Percentiles rank a stretch among this genome's conserved stretches.
phyloP scores from a whole-genome alignment of 2,797 vertebrate species.

The Galago senegalensis region DNA sequence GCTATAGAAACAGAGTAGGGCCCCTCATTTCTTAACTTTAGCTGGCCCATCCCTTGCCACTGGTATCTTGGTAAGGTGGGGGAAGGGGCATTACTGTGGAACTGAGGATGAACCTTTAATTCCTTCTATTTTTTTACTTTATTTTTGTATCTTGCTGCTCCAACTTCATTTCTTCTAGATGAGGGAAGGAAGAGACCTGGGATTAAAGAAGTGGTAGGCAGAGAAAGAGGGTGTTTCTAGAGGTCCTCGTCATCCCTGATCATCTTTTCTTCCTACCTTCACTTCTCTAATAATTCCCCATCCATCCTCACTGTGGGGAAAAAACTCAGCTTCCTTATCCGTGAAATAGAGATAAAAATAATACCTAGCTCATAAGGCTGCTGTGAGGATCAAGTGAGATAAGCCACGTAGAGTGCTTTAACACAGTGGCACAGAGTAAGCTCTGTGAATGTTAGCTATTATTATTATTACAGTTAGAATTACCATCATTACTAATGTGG shows the following conservation, averaged over 20 bases:
- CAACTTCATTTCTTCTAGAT: background rate
- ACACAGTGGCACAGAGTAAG: background rate
- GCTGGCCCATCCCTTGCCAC: background rate
- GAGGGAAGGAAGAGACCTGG: background rate
- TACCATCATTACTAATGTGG: background rate
- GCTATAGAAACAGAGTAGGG: background rate
- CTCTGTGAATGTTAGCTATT: background rate
- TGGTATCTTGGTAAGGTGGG: background rate
- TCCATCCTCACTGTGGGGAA: background rate
- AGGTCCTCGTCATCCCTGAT: background rate
- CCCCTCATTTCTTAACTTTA: background rate
- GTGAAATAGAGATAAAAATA: slow-evolving; percentile 26
- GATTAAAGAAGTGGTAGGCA: background rate
- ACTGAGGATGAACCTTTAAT: background rate
- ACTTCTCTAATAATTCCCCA: background rate
- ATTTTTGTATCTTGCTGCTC: slow-evolving; percentile 23
- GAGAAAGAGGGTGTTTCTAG: background rate
- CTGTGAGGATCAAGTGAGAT: background rate
- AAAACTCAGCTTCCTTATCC: slow-evolving; percentile 12
- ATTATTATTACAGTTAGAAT: background rate
- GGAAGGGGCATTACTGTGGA: background rate
- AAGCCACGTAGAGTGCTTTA: background rate
- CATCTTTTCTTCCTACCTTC: background rate
- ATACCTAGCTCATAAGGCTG: background rate
- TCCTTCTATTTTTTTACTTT: slow-evolving; percentile 32